Conservation (phyloP, 2,888 invertebrate species). For the Glyphotaelius pellucidus region DNA sequence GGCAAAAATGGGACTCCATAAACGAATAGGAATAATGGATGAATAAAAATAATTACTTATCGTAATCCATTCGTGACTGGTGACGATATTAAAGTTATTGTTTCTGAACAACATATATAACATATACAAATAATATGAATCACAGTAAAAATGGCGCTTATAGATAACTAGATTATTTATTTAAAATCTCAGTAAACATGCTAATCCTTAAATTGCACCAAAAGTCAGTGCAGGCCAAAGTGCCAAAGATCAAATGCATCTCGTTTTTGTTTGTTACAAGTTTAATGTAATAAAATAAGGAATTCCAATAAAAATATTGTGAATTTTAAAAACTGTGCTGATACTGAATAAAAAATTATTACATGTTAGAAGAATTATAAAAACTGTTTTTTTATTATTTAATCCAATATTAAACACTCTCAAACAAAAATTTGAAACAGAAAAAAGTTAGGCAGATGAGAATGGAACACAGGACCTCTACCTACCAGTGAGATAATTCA, state of each 20-base stretch:
- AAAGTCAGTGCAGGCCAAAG: not conserved
- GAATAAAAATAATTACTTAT: not conserved
- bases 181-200: not conserved
- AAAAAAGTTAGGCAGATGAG: too few relatives aligned
- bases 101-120: too few relatives aligned
- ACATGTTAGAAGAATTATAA: too few relatives aligned
- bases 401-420: too few relatives aligned
- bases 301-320: too few relatives aligned
- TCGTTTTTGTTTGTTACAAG: not conserved
- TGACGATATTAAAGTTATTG: not conserved
- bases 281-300: too few relatives aligned
- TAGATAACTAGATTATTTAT: not conserved
- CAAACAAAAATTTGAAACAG: too few relatives aligned
- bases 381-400: too few relatives aligned
- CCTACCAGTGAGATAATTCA: too few relatives aligned
- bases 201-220: not conserved
- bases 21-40: not conserved
- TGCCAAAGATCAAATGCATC: not conserved
- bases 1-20: conserved; percentile 30
- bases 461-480: too few relatives aligned
- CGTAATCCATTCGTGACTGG: not conserved
- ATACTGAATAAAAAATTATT: too few relatives aligned
- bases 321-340: too few relatives aligned
- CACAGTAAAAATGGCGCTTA: not conserved
- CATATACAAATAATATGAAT: not conserved